Evolutionary conservation across 2,113 vertebrate species (phyloP).

Genomic region (Aptenodytes forsteri): DNA sequence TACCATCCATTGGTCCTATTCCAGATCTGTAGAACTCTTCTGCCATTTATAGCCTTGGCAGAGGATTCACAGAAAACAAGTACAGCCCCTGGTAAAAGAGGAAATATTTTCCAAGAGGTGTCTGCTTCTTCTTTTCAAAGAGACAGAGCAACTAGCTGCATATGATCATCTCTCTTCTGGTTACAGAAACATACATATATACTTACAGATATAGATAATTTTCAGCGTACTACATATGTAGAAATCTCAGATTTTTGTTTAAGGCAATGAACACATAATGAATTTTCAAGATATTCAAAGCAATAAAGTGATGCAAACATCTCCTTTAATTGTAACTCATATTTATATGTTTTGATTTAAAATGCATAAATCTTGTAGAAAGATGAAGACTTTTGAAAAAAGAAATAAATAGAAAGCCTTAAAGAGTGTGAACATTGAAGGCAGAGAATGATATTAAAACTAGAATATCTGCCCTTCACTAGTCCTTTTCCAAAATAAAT

Average conservation of each 20-base stretch:
- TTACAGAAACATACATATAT: not conserved
- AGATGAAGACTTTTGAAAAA: not conserved
- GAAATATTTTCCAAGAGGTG: not conserved
- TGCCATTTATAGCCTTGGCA: not conserved
- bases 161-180: not conserved
- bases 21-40: not conserved
- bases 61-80: not conserved
- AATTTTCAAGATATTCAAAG: not conserved
- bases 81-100: not conserved
- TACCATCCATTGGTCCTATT: not conserved
- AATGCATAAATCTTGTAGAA: not conserved
- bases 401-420: not conserved
- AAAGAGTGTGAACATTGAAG: not conserved
- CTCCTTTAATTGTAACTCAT: not conserved
- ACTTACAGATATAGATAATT: not conserved
- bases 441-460: conserved; percentile 10
- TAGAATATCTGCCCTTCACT: conserved; percentile 22
- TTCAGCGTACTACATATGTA: not conserved
- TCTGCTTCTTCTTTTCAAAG: not conserved
- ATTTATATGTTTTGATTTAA: not conserved
- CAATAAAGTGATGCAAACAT: not conserved
- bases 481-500: conserved; percentile 46
- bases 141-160: not conserved
- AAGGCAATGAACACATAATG: not conserved
- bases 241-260: not conserved